Evolutionary conservation across 1,140 invertebrate genomes (phyloP).

Genomic region (Phortica variegata): DNA sequence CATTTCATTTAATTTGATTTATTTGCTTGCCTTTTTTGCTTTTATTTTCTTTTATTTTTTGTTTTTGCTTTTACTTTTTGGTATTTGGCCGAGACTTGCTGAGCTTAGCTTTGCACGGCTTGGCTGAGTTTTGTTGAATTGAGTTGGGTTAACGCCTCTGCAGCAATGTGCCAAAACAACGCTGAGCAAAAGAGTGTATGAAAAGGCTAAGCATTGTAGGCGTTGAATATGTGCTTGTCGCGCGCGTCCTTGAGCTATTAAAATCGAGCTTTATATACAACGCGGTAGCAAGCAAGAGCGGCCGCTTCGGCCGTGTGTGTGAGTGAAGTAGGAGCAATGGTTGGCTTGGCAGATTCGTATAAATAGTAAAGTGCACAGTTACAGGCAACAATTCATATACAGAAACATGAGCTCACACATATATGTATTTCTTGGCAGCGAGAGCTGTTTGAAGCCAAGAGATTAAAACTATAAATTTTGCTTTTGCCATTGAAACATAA

Average conservation of each 20-base stretch:
- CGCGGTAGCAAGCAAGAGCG: constrained; percentile 21
- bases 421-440: constrained; percentile 26
- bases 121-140: too few species aligned
- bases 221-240: constrained; percentile 24
- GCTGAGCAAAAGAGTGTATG: too few species aligned
- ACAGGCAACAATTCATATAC: too few species aligned
- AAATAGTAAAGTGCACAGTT: too few species aligned
- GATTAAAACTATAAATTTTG: constrained; percentile 50
- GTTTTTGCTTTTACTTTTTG: constrained; percentile 3
- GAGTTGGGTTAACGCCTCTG: constrained; percentile 19
- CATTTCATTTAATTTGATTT: constrained; percentile 53
- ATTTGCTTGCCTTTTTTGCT: constrained; percentile 24
- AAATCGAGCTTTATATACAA: constrained; percentile 20
- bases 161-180: constrained; percentile 8
- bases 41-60: constrained; percentile 19
- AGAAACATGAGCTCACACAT: too few species aligned
- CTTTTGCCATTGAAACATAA: too few species aligned
- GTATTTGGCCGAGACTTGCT: constrained; percentile 13
- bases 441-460: constrained; percentile 39
- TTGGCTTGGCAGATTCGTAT: too few species aligned
- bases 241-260: constrained; percentile 46
- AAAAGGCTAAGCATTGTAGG: constrained; percentile 15
- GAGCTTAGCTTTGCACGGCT: background rate
- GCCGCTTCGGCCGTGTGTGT: constrained; percentile 1
- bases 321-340: background rate